Percentiles rank a stretch among this genome's conserved stretches.
phyloP scores from a whole-genome alignment of 2,888 invertebrate genomes.

The Drosophila antonietae region DNA sequence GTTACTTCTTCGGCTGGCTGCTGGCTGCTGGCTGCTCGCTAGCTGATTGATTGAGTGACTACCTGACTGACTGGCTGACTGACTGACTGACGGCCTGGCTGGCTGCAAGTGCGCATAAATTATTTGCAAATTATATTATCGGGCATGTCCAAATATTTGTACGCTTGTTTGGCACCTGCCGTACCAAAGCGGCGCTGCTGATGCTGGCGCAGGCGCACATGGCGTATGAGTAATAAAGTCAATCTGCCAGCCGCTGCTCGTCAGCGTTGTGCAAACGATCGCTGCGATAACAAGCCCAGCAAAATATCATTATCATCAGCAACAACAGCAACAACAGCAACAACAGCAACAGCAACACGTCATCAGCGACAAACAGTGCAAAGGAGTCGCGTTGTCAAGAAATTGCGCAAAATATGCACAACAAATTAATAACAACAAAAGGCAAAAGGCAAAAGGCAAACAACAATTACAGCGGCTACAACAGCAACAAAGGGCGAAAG shows the following conservation, averaged over 20 bases:
- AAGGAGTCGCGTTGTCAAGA: conserved; percentile 42
- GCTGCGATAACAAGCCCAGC: conserved; percentile 44
- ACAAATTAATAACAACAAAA: conserved; percentile 44
- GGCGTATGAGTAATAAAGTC: conserved; percentile 77
- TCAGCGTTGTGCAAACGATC: conserved; percentile 55
- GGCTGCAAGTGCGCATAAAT: conserved; percentile 53
- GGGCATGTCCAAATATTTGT: conserved; percentile 61
- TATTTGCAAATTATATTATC: conserved; percentile 72
- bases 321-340: conserved; percentile 3
- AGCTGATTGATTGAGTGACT: background rate
- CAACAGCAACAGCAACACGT: conserved; percentile 26
- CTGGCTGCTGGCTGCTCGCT: background rate
- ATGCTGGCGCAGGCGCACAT: conserved; percentile 34
- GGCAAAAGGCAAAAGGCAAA: conserved; percentile 18
- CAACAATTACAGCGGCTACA: conserved; percentile 11
- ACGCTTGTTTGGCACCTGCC: conserved; percentile 63
- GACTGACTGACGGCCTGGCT: background rate
- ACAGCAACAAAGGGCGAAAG: conserved; percentile 35
- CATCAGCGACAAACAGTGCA: conserved; percentile 26
- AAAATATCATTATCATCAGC: conserved; percentile 38
- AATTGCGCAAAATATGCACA: conserved; percentile 53
- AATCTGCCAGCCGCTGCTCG: conserved; percentile 56
- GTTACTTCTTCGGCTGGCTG: too few species aligned
- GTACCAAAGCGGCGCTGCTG: conserved; percentile 42
- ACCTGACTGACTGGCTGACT: conserved; percentile 14